Conservation (phyloP, 1,140 invertebrate genomes). For the Neodiprion pinetum region DNA sequence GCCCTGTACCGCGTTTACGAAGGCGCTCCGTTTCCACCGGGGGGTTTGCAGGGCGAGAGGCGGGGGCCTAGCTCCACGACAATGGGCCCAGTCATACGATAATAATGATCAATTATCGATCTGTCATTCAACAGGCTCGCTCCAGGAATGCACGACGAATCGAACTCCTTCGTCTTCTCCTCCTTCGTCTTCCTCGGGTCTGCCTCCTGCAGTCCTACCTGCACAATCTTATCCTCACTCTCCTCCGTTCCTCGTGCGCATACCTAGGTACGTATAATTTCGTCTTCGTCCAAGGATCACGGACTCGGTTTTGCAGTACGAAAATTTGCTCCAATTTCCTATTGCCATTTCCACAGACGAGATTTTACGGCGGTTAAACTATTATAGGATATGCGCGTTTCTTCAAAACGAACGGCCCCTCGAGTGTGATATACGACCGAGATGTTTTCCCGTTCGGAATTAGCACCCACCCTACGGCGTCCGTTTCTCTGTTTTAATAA, state of each 20-base stretch:
- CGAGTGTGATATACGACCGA: not conserved
- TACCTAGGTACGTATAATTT: too few relatives aligned
- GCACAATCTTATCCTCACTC: not conserved
- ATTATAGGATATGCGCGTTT: too few relatives aligned
- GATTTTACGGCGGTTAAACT: too few relatives aligned
- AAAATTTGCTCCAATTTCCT: too few relatives aligned
- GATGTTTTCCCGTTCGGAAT: not conserved
- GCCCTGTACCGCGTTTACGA: conserved; percentile 42
- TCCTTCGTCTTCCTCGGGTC: not conserved
- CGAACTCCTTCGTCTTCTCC: not conserved
- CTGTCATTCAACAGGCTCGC: conserved; percentile 57
- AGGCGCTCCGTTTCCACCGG: conserved; percentile 37
- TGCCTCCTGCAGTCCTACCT: not conserved
- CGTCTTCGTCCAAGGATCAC: too few relatives aligned
- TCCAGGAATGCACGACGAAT: conserved; percentile 8
- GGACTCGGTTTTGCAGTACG: too few relatives aligned
- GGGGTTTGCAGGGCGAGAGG: conserved; percentile 32
- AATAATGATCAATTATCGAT: conserved; percentile 63
- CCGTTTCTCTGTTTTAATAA: too few relatives aligned
- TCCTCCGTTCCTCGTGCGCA: not conserved
- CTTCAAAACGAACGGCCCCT: too few relatives aligned
- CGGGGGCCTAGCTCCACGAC: conserved; percentile 39
- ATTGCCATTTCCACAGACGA: too few relatives aligned
- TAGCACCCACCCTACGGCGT: too few relatives aligned
- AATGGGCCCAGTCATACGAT: conserved; percentile 55